phyloP scores from a whole-genome alignment of 2,797 vertebrate genomes.

The Poecilia velifera region DNA sequence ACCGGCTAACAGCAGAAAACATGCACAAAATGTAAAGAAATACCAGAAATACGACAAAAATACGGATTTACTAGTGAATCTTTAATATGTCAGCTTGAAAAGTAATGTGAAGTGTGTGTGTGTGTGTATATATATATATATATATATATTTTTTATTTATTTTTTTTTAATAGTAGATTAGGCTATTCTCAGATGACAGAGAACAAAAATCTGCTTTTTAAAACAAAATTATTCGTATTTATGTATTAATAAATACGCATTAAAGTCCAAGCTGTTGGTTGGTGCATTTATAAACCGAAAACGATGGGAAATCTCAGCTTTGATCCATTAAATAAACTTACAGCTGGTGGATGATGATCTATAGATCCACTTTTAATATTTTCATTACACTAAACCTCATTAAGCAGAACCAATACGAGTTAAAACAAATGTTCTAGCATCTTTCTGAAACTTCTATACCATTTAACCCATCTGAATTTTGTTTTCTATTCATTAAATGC shows the following conservation, averaged over 20 bases:
- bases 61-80: background rate
- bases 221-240: background rate
- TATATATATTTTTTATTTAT: background rate
- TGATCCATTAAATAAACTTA: background rate
- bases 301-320: background rate
- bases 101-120: background rate
- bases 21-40: background rate
- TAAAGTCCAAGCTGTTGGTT: background rate
- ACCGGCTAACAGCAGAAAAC: background rate
- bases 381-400: no score
- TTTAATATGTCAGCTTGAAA: background rate
- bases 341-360: background rate
- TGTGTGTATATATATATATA: background rate
- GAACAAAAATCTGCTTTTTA: background rate
- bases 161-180: background rate
- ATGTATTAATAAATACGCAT: background rate
- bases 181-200: background rate
- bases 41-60: background rate
- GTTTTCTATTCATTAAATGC: background rate
- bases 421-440: background rate
- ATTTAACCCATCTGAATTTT: background rate
- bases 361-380: no score
- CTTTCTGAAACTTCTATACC: background rate
- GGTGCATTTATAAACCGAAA: background rate
- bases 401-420: background rate